phyloP scores from a whole-genome alignment of 2,113 vertebrate species.

The Axis porcinus region DNA sequence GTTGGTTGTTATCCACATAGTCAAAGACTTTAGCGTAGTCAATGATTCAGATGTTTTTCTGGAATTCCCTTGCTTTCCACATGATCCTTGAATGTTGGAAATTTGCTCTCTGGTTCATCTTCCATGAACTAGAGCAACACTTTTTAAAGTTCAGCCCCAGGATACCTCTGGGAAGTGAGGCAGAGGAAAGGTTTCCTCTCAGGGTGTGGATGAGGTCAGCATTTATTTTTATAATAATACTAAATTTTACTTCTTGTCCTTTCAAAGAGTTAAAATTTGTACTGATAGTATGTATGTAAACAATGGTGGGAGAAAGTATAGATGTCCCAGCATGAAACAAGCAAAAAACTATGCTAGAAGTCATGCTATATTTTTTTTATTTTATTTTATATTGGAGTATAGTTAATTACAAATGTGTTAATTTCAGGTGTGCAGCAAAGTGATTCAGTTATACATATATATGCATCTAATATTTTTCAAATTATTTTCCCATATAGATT shows the following conservation, averaged over 20 bases:
- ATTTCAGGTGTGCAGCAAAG: neutral
- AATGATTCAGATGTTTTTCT: neutral
- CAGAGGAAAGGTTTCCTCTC: neutral
- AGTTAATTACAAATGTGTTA: neutral
- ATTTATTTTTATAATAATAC: neutral
- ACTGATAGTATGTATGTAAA: neutral
- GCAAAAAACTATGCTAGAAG: neutral
- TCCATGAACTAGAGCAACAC: neutral
- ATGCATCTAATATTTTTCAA: neutral
- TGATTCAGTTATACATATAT: neutral
- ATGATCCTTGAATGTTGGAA: neutral
- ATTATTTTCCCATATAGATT: neutral
- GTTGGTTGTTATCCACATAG: neutral
- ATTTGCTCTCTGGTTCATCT: neutral
- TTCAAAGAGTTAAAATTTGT: neutral
- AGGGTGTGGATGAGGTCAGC: neutral
- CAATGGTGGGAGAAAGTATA: neutral
- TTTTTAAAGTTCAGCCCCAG: neutral
- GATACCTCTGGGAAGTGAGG: neutral
- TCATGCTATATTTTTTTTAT: neutral
- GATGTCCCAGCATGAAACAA: neutral
- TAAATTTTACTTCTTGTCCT: neutral
- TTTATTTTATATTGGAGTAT: neutral
- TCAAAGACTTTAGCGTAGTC: neutral
- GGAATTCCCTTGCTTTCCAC: neutral